Evolutionary conservation across 2,113 vertebrate species (phyloP).

Genomic region (Coregonus clupeaformis): DNA sequence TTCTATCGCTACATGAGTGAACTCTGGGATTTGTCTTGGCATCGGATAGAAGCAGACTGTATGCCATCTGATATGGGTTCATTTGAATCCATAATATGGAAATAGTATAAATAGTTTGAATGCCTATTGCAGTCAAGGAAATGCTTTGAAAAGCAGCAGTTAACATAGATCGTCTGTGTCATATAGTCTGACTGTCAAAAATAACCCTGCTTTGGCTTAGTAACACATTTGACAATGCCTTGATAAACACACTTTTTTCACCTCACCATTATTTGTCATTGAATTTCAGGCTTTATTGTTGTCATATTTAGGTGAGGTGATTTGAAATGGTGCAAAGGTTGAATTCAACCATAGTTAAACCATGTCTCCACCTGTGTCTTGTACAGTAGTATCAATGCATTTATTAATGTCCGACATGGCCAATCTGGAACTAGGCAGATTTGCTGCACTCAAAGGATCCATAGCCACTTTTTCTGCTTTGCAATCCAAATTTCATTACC

Average conservation of each 20-base stretch:
- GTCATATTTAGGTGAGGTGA: background rate
- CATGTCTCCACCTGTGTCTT: background rate
- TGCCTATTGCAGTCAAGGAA: background rate
- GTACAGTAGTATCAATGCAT: background rate
- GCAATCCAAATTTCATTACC: background rate
- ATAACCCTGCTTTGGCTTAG: constrained; percentile 4
- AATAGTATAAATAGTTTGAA: constrained; percentile 6
- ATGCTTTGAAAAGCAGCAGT: constrained; percentile 14
- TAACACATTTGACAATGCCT: background rate
- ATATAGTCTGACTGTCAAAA: background rate
- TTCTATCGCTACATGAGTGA: constrained; percentile 41
- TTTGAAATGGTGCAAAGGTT: background rate
- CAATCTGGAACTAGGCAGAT: background rate
- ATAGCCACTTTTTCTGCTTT: background rate
- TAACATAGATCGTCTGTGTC: constrained; percentile 3
- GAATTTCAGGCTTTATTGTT: background rate
- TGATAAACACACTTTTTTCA: background rate
- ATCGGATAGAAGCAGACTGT: constrained; percentile 5
- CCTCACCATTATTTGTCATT: background rate
- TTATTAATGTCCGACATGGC: background rate
- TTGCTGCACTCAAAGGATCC: background rate
- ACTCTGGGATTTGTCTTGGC: constrained; percentile 20
- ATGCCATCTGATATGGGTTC: constrained; percentile 16
- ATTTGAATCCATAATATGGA: background rate
- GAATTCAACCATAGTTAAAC: background rate